A percentile compares a stretch with the other conserved stretches of the same genome.
phyloP scores from a whole-genome alignment of 1,140 invertebrate genomes.

The Lepidurus packardi region DNA sequence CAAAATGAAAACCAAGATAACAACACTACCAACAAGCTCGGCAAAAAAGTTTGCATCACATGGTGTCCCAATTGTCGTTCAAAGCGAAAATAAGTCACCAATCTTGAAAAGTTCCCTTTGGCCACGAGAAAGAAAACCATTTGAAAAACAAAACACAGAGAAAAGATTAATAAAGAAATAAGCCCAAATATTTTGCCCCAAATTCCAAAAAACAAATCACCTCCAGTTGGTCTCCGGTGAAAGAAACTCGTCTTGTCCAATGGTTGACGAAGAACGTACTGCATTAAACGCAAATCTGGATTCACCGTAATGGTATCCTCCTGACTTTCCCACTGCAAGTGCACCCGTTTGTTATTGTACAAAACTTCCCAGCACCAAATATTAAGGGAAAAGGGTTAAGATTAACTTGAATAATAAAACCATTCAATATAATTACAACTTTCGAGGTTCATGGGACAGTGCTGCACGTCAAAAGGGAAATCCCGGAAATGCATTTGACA shows the following conservation, averaged over 20 bases:
- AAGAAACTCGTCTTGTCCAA: background rate
- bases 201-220: background rate
- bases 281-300: background rate
- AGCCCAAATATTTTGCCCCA: too few relatives aligned
- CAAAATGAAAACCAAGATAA: background rate
- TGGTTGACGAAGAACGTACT: background rate
- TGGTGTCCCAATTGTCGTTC: constrained; percentile 9
- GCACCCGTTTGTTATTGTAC: background rate
- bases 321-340: background rate
- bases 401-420: background rate
- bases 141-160: too few relatives aligned
- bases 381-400: background rate
- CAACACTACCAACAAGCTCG: background rate
- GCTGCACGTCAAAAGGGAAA: constrained; percentile 3
- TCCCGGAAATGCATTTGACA: constrained; percentile 16
- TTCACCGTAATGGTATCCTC: background rate
- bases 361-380: background rate
- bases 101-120: background rate
- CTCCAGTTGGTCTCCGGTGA: background rate
- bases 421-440: background rate
- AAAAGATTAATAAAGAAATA: too few relatives aligned
- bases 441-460: constrained; percentile 18
- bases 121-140: background rate
- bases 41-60: constrained; percentile 1
- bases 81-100: constrained; percentile 7